Base-by-base conservation (phyloP, 2,888 invertebrate genomes). In the Dioctria linearis region DNA sequence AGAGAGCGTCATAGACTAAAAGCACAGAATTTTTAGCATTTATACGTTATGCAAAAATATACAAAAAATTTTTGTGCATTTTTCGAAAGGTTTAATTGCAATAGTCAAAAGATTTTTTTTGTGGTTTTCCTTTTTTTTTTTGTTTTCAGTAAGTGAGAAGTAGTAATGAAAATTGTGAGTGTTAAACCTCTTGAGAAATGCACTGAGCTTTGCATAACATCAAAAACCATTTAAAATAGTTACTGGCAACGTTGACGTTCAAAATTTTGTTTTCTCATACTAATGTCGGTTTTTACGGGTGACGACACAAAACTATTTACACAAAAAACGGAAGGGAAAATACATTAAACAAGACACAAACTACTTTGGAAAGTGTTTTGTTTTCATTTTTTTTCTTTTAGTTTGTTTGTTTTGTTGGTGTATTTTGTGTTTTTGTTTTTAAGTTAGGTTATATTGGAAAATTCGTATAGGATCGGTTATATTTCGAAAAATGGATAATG, bases 21-120 rank as follows among this genome's bases (percentile, higher is more conserved):
- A 80, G 80, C 80, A 80, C 80, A 80, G 80, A 80, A 80, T 80
- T 80, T 80, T 80, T 80, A 80, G 80, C 80, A 76, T 39, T 75
- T 80, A 25, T 25, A 73, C 51, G 75, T 80, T 80, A 80, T 80
- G 80, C 80, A 61, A 66, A 65, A 80, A 80, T 43, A 67, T 69
- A 46, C 43, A 65, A 49, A 5, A 25, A 69, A 25, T 25, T 25
- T 25, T 25, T 25, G 25, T 40, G 51, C 51, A 78, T 42, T 78
- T 63, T 40, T 46, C 5, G 66, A 61, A 54, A 54, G 78, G 63
- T 66, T 61, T 49, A 63, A 61, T 2, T 6, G 42, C 42, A 42
- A 40, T 59, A 42, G 37, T 11, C 49, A 25, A 25, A 25, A 8
- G 37, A 59, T 59, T 39, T 63, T 25, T 63, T 63, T 8, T 25